phyloP scores from a whole-genome alignment of 2,888 invertebrate genomes.

The Macrosiphum euphorbiae region DNA sequence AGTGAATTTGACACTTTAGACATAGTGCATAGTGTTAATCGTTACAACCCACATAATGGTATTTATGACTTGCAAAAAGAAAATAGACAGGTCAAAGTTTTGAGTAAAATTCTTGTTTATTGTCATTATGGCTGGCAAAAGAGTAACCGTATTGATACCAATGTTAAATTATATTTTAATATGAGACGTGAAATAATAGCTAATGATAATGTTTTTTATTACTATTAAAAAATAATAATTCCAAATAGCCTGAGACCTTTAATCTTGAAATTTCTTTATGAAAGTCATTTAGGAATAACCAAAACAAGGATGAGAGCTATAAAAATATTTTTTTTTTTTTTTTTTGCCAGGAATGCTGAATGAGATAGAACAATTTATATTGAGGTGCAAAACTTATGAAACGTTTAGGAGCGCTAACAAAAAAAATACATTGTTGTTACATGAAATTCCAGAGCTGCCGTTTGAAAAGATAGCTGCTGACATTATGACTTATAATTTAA shows the following conservation, averaged over 20 bases:
- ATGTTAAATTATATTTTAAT: neutral
- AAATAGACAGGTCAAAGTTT: neutral
- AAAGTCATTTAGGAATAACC: neutral
- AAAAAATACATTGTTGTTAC: conserved; percentile 50
- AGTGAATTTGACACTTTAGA: conserved; percentile 17
- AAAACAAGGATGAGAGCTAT: neutral
- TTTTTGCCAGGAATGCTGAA: neutral
- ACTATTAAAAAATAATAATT: neutral
- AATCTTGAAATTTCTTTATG: neutral
- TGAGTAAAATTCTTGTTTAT: neutral
- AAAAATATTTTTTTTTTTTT: neutral
- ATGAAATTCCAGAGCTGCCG: conserved; percentile 50
- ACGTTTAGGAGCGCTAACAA: neutral
- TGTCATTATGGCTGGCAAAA: neutral
- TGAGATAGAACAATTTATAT: neutral
- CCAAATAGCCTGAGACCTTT: neutral
- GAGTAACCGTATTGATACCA: neutral
- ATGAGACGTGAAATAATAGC: neutral
- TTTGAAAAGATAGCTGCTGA: conserved; percentile 58
- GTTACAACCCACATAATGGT: conserved; percentile 1
- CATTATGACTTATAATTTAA: conserved; percentile 46
- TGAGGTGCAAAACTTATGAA: conserved; percentile 17
- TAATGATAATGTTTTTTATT: neutral
- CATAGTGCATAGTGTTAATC: neutral
- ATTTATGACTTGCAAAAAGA: conserved; percentile 7